A percentile compares a stretch with the other conserved stretches of the same genome.
Conservation (phyloP, 2,888 invertebrate species). For the Panorpa germanica region DNA sequence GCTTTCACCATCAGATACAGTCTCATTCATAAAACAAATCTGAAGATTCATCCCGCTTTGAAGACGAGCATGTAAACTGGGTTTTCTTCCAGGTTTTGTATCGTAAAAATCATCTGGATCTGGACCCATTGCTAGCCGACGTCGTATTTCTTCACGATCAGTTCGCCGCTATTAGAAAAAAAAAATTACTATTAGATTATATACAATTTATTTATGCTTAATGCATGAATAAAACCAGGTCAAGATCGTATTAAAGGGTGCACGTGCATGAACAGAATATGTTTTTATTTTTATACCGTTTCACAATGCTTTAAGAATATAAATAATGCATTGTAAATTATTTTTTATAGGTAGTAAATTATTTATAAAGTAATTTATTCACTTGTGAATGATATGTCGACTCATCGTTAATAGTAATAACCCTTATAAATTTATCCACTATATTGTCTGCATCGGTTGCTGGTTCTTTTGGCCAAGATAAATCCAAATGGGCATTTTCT, state of each 20-base stretch:
- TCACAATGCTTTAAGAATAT: neutral
- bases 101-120: slow-evolving; percentile 51
- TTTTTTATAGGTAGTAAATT: slow-evolving; percentile 3
- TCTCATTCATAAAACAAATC: slow-evolving; percentile 92
- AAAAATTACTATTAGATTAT: slow-evolving; percentile 2
- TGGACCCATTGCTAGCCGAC: slow-evolving; percentile 69
- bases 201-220: neutral
- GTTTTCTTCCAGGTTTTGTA: slow-evolving; percentile 58
- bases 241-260: neutral
- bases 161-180: slow-evolving; percentile 53
- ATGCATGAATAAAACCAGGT: slow-evolving; percentile 7
- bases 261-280: too few relatives aligned
- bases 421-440: slow-evolving; percentile 33
- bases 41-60: slow-evolving; percentile 86
- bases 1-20: slow-evolving; percentile 67
- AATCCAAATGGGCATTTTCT: too few relatives aligned
- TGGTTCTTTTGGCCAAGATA: slow-evolving; percentile 16
- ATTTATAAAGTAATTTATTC: neutral
- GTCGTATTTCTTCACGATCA: slow-evolving; percentile 82
- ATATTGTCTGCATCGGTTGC: slow-evolving; percentile 30
- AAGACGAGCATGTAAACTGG: slow-evolving; percentile 70
- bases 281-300: too few relatives aligned
- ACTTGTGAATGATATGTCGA: slow-evolving; percentile 13
- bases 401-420: slow-evolving; percentile 30
- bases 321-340: slow-evolving; percentile 1